Evolutionary conservation across 2,797 vertebrate genomes (phyloP).

Genomic region (Acrocephalus scirpaceus): DNA sequence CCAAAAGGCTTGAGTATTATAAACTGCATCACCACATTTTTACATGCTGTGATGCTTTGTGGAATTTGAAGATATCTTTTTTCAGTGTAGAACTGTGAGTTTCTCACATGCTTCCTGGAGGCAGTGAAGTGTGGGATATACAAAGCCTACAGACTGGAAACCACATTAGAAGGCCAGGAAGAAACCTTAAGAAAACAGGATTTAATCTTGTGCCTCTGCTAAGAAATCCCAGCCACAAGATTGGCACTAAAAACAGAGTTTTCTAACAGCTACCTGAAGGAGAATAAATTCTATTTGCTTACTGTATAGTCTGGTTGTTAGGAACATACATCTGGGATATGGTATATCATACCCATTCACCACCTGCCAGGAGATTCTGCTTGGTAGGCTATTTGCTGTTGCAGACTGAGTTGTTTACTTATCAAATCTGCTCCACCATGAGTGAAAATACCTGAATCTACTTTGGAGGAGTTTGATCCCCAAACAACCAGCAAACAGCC

Average conservation of each 20-base stretch:
- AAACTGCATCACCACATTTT: neutral
- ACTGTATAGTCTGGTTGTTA: neutral
- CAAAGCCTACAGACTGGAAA: neutral
- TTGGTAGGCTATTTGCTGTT: neutral
- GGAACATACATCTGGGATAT: neutral
- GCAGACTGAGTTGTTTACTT: neutral
- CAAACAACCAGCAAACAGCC: neutral
- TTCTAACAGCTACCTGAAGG: neutral
- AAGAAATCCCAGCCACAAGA: neutral
- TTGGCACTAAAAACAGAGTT: neutral
- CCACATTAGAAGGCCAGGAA: neutral
- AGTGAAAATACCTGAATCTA: neutral
- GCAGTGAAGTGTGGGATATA: neutral
- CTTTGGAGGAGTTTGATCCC: neutral
- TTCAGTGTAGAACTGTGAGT: neutral
- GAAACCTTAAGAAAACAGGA: neutral
- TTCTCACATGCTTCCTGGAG: neutral
- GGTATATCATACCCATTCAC: neutral
- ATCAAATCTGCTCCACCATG: neutral
- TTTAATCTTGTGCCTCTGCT: accelerated
- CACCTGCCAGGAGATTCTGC: neutral
- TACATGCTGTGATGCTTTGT: neutral
- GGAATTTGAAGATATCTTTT: neutral
- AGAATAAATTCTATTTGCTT: neutral
- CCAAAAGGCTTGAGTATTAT: neutral